Base-by-base conservation (phyloP, 2,888 invertebrate genomes). In the Drosophila anomelani region DNA sequence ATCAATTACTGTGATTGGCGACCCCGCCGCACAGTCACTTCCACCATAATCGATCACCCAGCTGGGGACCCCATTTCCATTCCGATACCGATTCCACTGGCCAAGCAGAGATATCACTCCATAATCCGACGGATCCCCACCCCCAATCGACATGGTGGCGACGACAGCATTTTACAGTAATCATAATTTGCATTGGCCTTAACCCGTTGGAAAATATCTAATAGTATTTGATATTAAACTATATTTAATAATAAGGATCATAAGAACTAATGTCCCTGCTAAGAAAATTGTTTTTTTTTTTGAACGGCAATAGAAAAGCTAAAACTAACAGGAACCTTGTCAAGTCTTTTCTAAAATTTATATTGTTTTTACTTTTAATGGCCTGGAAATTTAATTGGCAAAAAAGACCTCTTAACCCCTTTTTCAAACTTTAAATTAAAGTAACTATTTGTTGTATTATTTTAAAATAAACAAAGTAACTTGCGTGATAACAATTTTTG, bases 11-110 rank as follows among this genome's bases (percentile, higher is more conserved):
- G 61, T 88, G 81, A 85, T 84, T 81, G 78, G 81, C 69, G 61
- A 63, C 72, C 51, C 51, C 51, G 51, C 51, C 75, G 78, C 69
- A 58, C 76, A 67, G 44, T 62, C 75, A 75, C 78, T 85, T 87
- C 85, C 88, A 85, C 79, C 75, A 85, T 82, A 85, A 85, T 85
- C 85, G 85, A 85, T 85, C 85, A 85, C 83, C 73, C 85, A 82
- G 88, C 68, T 77, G 77, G 85, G 55, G 38, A 41, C 20, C 34
- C 23, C 29, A 54, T 32, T 67, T 34, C 36, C 44, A 44, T 34
- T 13, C 34, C n/a, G 59, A 49, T 46, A 46, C 17, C 29, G 47
- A 47, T 49, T 17, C 47, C 47, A 17, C 17, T 32, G 3, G 20
- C 39, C 20, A n/a, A 13, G 9, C 34, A 54, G 12, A 57, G 57